phyloP scores from a whole-genome alignment of 2,113 vertebrate genomes.

The Uropsilus gracilis region DNA sequence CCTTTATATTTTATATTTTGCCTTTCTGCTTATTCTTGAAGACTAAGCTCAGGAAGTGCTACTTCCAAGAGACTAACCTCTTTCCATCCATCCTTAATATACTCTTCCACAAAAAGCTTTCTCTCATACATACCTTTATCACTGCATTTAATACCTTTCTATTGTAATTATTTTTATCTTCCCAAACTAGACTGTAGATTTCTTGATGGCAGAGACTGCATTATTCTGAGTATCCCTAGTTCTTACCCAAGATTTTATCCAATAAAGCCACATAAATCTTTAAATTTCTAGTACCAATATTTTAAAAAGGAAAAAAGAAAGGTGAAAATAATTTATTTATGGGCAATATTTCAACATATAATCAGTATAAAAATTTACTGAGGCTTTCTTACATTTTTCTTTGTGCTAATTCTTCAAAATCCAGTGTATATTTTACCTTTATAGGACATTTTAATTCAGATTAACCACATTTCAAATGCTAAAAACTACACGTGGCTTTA shows the following conservation, averaged over 20 bases:
- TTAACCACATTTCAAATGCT: slow-evolving; percentile 24
- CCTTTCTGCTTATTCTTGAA: not conserved
- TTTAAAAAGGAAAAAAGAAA: slow-evolving; percentile 27
- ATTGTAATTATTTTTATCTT: slow-evolving; percentile 33
- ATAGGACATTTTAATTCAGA: not conserved
- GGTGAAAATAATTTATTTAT: slow-evolving; percentile 38
- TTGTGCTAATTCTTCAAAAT: slow-evolving; percentile 21
- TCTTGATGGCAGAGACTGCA: not conserved
- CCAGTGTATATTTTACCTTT: not conserved
- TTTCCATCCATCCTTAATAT: not conserved
- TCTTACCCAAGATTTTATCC: not conserved
- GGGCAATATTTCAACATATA: slow-evolving; percentile 36
- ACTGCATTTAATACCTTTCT: not conserved
- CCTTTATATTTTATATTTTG: not conserved
- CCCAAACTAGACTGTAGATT: not conserved
- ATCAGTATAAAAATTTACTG: slow-evolving; percentile 7
- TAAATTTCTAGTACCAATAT: slow-evolving; percentile 13
- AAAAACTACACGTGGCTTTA: not conserved
- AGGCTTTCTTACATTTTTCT: slow-evolving; percentile 27
- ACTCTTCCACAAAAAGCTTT: not conserved
- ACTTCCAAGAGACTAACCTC: not conserved
- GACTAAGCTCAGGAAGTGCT: not conserved
- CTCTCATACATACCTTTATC: not conserved
- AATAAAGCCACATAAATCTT: not conserved
- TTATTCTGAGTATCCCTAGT: not conserved